These are phyloP conservation scores for Agapornis roseicollis DNA, from an alignment of 2,113 vertebrate species.

Conservation along the genomic window DNA sequence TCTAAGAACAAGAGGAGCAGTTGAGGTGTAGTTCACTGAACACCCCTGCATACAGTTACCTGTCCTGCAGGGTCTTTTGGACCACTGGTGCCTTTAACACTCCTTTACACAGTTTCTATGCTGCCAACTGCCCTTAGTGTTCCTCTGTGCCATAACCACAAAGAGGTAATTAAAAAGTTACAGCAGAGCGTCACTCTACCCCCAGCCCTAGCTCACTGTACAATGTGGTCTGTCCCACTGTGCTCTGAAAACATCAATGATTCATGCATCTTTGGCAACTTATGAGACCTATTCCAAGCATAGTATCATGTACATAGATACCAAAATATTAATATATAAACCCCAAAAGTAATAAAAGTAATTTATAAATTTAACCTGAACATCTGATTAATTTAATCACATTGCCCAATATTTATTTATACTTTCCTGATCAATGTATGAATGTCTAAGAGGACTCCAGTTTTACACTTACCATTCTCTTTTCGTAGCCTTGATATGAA, in stretches of 20 bases:
- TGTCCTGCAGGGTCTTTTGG: background rate
- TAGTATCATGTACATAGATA: background rate
- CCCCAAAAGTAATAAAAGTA: background rate
- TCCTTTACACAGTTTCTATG: background rate
- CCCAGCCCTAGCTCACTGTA: background rate
- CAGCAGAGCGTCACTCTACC: background rate
- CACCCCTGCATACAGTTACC: rapidly evolving
- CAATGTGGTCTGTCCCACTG: background rate
- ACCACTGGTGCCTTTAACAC: background rate
- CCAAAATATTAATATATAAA: background rate
- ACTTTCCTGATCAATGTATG: background rate
- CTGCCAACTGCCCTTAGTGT: background rate
- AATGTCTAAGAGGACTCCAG: background rate
- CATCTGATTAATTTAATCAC: background rate
- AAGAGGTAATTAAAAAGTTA: background rate
- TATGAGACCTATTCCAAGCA: background rate
- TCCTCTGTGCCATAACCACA: background rate
- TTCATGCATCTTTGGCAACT: background rate
- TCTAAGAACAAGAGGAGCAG: background rate
- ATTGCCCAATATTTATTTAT: background rate
- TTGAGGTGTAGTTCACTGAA: rapidly evolving
- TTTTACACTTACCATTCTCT: conserved; percentile 87
- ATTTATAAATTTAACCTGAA: background rate
- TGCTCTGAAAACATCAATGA: background rate
- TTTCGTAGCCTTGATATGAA: conserved; percentile 96